These are phyloP conservation scores for Ostrea edulis DNA, from an alignment of 1,140 invertebrate genomes.

Conservation along the genomic window DNA sequence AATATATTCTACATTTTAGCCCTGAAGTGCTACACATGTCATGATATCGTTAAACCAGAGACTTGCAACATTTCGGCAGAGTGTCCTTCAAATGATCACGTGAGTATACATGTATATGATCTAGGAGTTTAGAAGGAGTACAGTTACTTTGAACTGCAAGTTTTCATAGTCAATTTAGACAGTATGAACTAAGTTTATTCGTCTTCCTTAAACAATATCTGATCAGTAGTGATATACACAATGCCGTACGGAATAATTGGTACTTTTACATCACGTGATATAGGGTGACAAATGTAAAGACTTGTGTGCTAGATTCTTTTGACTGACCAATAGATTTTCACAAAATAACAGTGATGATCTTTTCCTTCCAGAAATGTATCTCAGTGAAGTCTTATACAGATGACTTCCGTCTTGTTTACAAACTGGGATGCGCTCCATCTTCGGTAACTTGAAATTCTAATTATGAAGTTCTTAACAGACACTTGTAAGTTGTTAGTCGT, in stretches of 20 bases:
- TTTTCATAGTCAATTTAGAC: no score
- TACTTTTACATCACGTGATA: no score
- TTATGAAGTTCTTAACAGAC: neutral
- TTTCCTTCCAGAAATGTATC: conserved; percentile 17
- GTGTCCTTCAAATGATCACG: conserved; percentile 28
- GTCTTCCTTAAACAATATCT: no score
- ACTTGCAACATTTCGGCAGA: neutral
- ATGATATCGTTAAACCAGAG: conserved; percentile 5
- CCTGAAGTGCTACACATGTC: conserved; percentile 36
- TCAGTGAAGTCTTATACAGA: conserved; percentile 14
- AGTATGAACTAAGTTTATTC: no score
- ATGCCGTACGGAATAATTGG: no score
- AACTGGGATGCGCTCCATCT: conserved; percentile 34
- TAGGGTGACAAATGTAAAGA: no score
- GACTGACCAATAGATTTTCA: neutral
- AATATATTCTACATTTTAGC: neutral
- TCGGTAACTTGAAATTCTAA: neutral
- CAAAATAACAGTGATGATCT: no score
- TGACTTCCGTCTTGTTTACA: conserved; percentile 33
- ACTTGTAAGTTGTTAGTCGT: no score
- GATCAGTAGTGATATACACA: no score
- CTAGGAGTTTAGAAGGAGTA: neutral
- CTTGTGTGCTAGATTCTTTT: neutral
- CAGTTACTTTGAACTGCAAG: no score
- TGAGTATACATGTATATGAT: neutral